Percentiles rank a stretch among this genome's conserved stretches.
Evolutionary conservation across 2,888 invertebrate species (phyloP).

Genomic region (Orchestes rusci): DNA sequence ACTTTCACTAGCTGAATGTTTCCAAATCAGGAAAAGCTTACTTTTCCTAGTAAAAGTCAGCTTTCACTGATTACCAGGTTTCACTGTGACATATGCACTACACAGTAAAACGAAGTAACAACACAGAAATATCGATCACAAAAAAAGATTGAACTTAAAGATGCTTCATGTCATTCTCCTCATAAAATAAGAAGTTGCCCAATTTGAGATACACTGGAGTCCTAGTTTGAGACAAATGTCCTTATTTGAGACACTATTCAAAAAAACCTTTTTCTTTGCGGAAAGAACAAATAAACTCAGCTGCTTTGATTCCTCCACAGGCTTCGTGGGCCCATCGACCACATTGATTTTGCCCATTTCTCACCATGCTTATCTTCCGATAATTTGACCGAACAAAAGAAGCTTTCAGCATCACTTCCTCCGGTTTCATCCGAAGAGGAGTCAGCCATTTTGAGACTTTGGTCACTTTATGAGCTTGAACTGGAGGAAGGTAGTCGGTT

Average conservation of each 20-base stretch:
- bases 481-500: neutral
- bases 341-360: conserved; percentile 14
- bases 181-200: neutral
- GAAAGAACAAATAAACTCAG: neutral
- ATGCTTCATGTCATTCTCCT: neutral
- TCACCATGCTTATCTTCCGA: conserved; percentile 15
- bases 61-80: too few relatives aligned
- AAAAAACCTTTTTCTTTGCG: conserved; percentile 5
- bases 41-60: too few relatives aligned
- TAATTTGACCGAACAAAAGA: conserved; percentile 9
- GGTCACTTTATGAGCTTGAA: conserved; percentile 1
- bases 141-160: neutral
- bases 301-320: conserved; percentile 5
- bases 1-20: too few relatives aligned
- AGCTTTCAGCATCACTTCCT: conserved; percentile 7
- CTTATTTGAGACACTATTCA: conserved; percentile 9
- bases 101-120: neutral
- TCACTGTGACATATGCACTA: too few relatives aligned
- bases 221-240: too few relatives aligned
- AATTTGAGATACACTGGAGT: neutral
- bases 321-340: conserved; percentile 13
- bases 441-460: neutral
- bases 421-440: conserved; percentile 6
- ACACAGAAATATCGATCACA: neutral
- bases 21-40: too few relatives aligned